Evolutionary conservation across 2,797 vertebrate genomes (phyloP).

Genomic region (Remorina albescens): DNA sequence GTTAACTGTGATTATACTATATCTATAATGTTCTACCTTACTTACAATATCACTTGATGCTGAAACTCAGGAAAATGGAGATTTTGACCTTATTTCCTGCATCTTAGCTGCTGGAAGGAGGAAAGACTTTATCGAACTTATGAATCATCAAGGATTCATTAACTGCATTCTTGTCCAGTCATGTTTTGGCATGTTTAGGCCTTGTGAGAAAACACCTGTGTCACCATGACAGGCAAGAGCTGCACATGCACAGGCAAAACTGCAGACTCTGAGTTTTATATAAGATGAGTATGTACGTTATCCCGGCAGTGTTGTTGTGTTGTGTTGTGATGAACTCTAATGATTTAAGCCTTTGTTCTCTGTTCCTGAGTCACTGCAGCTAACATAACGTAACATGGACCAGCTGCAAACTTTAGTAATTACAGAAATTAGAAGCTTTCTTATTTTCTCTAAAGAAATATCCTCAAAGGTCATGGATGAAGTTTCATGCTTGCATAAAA

Average conservation of each 20-base stretch:
- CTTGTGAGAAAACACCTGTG: background rate
- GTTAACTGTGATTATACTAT: too few relatives aligned
- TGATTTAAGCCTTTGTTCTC: background rate
- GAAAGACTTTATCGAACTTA: background rate
- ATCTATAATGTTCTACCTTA: too few relatives aligned
- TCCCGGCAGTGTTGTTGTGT: too few relatives aligned
- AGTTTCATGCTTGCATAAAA: background rate
- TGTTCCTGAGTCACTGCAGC: background rate
- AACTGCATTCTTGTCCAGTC: background rate
- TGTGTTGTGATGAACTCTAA: too few relatives aligned
- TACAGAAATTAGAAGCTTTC: background rate
- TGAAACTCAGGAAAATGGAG: too few relatives aligned
- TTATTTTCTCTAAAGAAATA: background rate
- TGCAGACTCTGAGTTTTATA: background rate
- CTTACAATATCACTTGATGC: too few relatives aligned
- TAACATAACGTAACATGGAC: background rate
- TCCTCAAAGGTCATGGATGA: background rate
- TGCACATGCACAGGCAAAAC: background rate
- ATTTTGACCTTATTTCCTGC: too few relatives aligned
- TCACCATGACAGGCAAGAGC: too few relatives aligned
- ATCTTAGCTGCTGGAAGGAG: too few relatives aligned
- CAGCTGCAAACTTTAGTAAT: background rate
- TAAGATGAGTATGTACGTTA: background rate
- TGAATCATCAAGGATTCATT: background rate
- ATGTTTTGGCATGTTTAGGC: background rate